phyloP scores from a whole-genome alignment of 2,113 vertebrate species.

The Hoplias malabaricus region DNA sequence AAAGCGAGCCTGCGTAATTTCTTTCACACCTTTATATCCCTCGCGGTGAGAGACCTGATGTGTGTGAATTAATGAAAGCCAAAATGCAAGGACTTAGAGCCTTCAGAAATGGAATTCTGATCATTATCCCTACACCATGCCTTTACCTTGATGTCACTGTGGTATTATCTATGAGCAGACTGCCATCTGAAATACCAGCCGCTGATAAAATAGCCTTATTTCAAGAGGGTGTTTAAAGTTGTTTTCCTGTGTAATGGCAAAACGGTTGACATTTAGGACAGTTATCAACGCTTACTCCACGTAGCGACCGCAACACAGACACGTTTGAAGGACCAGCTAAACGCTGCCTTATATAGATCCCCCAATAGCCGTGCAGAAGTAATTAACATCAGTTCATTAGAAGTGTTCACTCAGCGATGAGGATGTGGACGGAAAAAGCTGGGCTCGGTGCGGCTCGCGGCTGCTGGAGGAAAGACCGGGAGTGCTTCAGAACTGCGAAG shows the following conservation, averaged over 20 bases:
- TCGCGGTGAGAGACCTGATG: constrained; percentile 21
- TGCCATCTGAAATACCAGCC: not conserved
- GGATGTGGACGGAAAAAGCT: not conserved
- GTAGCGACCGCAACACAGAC: not conserved
- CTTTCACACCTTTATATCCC: constrained; percentile 28
- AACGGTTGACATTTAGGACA: not conserved
- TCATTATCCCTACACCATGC: not conserved
- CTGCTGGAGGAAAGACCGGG: not conserved
- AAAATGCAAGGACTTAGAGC: not conserved
- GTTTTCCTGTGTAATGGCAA: too few species aligned
- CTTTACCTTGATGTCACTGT: constrained; percentile 2
- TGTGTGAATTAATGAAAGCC: constrained; percentile 39
- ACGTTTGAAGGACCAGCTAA: not conserved
- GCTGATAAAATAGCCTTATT: not conserved
- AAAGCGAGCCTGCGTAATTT: constrained; percentile 37
- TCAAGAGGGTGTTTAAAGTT: not conserved
- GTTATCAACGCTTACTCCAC: not conserved
- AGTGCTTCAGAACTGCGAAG: constrained; percentile 5
- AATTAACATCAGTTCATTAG: constrained; percentile 30
- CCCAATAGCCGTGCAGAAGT: not conserved
- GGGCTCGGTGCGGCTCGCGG: not conserved
- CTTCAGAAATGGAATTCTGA: not conserved
- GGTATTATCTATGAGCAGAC: not conserved
- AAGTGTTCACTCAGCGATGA: not conserved
- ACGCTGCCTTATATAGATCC: not conserved